These are phyloP conservation scores for Sitta carolinensis DNA, from an alignment of 2,797 vertebrate species.

Conservation along the genomic window DNA sequence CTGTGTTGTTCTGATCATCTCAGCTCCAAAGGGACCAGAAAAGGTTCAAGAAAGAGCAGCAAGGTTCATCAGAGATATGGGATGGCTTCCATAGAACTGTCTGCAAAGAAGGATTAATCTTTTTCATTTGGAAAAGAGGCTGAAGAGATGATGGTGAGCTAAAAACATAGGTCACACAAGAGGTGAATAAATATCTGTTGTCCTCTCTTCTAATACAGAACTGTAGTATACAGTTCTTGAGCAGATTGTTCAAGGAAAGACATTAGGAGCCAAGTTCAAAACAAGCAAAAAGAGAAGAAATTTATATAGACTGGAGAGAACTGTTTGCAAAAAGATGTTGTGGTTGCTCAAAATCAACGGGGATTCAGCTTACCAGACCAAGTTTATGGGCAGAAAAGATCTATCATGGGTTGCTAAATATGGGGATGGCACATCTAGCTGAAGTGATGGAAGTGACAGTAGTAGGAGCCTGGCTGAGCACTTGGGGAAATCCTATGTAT, in stretches of 20 bases:
- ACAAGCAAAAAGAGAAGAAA: not conserved
- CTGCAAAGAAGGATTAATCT: not conserved
- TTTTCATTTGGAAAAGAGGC: not conserved
- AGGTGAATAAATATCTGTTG: not conserved
- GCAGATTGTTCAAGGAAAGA: not conserved
- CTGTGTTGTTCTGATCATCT: not conserved
- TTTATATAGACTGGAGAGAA: not conserved
- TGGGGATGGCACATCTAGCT: not conserved
- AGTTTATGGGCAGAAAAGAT: not conserved
- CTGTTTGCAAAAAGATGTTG: not conserved
- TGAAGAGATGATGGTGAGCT: not conserved
- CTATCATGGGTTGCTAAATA: not conserved
- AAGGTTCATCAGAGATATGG: not conserved
- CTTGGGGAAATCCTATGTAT: not conserved
- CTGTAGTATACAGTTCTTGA: not conserved
- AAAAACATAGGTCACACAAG: not conserved
- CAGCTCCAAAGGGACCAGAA: not conserved
- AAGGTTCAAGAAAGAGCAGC: not conserved
- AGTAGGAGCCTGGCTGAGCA: not conserved
- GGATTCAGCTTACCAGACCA: not conserved
- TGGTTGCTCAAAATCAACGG: not conserved
- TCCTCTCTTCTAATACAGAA: not conserved
- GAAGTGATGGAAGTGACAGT: not conserved
- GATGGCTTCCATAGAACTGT: not conserved
- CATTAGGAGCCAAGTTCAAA: not conserved